phyloP scores from a whole-genome alignment of 2,113 vertebrate genomes.

The Lota lota region DNA sequence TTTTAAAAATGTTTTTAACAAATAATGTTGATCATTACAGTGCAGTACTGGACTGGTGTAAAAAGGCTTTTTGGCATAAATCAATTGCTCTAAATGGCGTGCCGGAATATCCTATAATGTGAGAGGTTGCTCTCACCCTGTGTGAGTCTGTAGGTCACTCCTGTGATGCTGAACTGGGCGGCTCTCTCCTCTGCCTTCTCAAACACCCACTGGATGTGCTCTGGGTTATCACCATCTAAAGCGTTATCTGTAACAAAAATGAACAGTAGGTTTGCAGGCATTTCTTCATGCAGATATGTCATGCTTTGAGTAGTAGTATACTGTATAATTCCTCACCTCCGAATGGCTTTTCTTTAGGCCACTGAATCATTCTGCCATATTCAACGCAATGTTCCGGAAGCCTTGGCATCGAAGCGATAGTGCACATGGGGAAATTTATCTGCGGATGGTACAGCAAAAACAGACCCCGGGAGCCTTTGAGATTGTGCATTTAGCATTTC shows the following conservation, averaged over 20 bases:
- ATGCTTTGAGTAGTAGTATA: too few species aligned
- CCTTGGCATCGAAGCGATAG: constrained; percentile 95
- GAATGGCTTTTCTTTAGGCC: constrained; percentile 96
- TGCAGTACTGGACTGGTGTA: too few species aligned
- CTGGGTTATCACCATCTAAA: constrained; percentile 92
- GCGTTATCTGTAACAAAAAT: constrained; percentile 73
- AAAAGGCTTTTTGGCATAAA: too few species aligned
- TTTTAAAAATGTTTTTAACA: too few species aligned
- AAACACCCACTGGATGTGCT: constrained; percentile 97
- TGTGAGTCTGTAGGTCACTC: constrained; percentile 94
- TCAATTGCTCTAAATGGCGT: too few species aligned
- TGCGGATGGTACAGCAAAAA: constrained; percentile 42
- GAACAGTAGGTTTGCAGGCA: background rate
- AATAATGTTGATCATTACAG: too few species aligned
- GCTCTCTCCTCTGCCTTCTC: constrained; percentile 88
- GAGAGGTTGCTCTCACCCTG: constrained; percentile 78
- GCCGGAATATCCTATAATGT: background rate
- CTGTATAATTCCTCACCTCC: constrained; percentile 78
- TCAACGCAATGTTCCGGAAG: constrained; percentile 96
- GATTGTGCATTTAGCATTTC: background rate
- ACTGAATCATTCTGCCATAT: constrained; percentile 90
- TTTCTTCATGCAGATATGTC: background rate
- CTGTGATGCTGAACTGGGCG: constrained; percentile 88
- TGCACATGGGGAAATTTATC: constrained; percentile 99
- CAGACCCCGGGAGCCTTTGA: background rate